Conservation (phyloP, 2,797 vertebrate genomes). For the Xenops minutus region DNA sequence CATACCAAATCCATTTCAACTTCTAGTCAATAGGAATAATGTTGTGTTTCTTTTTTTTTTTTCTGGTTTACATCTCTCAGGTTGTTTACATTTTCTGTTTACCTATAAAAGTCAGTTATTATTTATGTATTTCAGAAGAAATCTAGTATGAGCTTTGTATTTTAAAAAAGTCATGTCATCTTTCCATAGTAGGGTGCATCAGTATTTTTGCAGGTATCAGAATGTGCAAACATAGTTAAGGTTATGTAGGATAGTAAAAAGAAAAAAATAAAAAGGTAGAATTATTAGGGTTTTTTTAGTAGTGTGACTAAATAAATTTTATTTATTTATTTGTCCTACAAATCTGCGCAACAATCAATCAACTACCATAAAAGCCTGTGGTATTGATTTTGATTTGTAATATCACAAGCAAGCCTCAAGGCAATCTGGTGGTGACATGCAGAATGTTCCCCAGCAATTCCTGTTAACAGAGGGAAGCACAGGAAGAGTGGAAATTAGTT, state of each 20-base stretch:
- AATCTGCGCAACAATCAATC: background rate
- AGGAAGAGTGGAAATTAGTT: background rate
- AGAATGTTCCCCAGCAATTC: background rate
- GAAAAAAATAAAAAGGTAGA: background rate
- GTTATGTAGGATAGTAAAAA: background rate
- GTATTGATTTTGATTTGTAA: background rate
- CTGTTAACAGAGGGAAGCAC: background rate
- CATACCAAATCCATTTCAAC: background rate
- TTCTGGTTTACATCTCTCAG: background rate
- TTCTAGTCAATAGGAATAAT: background rate
- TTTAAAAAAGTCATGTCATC: background rate
- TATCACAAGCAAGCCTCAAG: background rate
- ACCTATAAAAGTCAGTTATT: background rate
- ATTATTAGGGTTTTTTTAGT: background rate
- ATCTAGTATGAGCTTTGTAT: background rate
- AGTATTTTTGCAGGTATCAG: background rate
- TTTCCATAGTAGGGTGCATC: background rate
- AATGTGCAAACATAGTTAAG: background rate
- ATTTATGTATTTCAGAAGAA: background rate
- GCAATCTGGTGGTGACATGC: background rate
- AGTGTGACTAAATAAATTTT: background rate
- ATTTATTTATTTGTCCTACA: background rate
- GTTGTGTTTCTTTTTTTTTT: background rate
- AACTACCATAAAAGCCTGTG: background rate
- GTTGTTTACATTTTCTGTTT: background rate